phyloP scores from a whole-genome alignment of 1,140 invertebrate species.

The Mamestra configurata region DNA sequence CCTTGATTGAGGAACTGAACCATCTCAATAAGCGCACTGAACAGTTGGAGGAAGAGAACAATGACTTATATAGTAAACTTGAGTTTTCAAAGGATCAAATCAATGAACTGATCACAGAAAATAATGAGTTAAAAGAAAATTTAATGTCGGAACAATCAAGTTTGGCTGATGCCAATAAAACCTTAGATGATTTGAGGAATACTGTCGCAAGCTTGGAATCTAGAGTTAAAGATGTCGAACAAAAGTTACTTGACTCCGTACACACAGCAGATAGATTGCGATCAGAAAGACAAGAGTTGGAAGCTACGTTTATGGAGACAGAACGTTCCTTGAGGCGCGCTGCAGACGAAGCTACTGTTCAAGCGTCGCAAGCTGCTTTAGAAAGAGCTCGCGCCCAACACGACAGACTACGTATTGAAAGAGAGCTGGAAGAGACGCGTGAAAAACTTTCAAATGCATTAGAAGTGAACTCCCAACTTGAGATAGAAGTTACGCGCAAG shows the following conservation, averaged over 20 bases:
- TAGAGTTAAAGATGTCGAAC: constrained; percentile 70
- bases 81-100: constrained; percentile 72
- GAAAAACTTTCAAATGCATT: constrained; percentile 70
- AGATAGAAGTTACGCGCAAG: constrained; percentile 78
- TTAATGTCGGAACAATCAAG: constrained; percentile 65
- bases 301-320: constrained; percentile 76
- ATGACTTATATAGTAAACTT: constrained; percentile 72
- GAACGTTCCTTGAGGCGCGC: constrained; percentile 78
- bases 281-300: constrained; percentile 76
- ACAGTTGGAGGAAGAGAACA: constrained; percentile 73
- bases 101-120: constrained; percentile 72
- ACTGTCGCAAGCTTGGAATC: constrained; percentile 66
- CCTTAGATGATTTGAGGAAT: constrained; percentile 66
- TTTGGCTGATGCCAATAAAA: constrained; percentile 67
- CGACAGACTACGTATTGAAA: constrained; percentile 79
- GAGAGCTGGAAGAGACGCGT: constrained; percentile 81
- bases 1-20: constrained; percentile 71
- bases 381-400: constrained; percentile 83
- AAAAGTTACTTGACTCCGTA: constrained; percentile 67
- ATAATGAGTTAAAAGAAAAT: constrained; percentile 67
- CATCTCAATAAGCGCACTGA: constrained; percentile 67
- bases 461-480: constrained; percentile 73
- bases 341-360: constrained; percentile 84
- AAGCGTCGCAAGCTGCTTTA: constrained; percentile 85
- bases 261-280: constrained; percentile 71